These are phyloP conservation scores for Lissocephala sabroskyi DNA, from an alignment of 2,888 invertebrate genomes.

Conservation along the genomic window DNA sequence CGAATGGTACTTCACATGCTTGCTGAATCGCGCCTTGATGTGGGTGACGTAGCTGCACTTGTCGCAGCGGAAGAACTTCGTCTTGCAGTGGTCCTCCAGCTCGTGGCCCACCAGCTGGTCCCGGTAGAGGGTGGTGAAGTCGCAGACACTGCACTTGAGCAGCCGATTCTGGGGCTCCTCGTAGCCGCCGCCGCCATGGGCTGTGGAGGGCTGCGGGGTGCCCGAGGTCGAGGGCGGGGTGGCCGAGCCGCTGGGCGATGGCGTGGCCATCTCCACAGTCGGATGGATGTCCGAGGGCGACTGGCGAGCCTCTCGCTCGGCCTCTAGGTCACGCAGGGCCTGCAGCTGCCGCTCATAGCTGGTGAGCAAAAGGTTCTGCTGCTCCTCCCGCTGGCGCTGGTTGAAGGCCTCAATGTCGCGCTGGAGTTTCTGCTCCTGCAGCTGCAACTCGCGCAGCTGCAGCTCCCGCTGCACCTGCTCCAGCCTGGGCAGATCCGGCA, in stretches of 20 bases:
- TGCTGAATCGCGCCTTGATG: constrained; percentile 90
- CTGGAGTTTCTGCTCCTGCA: constrained; percentile 68
- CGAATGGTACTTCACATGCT: constrained; percentile 94
- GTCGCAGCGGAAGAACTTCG: constrained; percentile 86
- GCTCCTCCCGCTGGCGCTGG: constrained; percentile 66
- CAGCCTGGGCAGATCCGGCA: constrained; percentile 52
- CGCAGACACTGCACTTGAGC: constrained; percentile 79
- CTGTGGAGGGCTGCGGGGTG: constrained; percentile 8
- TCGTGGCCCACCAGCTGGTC: constrained; percentile 81
- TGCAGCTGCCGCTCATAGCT: constrained; percentile 53
- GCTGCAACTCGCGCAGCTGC: constrained; percentile 68
- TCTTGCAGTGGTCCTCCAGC: constrained; percentile 83
- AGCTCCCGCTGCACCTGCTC: constrained; percentile 69
- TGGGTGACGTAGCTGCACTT: constrained; percentile 94
- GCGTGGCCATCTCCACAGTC: constrained; percentile 55
- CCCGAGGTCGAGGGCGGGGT: constrained; percentile 45
- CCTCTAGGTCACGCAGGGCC: constrained; percentile 44
- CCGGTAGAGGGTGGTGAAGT: constrained; percentile 79
- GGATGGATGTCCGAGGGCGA: constrained; percentile 26
- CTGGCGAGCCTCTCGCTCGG: constrained; percentile 36
- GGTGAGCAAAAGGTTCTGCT: constrained; percentile 42
- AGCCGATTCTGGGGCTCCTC: constrained; percentile 69
- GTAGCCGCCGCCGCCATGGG: constrained; percentile 12
- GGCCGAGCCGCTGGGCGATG: constrained; percentile 65
- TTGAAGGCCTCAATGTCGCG: constrained; percentile 64